Evolutionary conservation across 2,888 invertebrate species (phyloP), one percentile per base, ranked within the genome.

Genomic region (Cybosia mesomella): DNA sequence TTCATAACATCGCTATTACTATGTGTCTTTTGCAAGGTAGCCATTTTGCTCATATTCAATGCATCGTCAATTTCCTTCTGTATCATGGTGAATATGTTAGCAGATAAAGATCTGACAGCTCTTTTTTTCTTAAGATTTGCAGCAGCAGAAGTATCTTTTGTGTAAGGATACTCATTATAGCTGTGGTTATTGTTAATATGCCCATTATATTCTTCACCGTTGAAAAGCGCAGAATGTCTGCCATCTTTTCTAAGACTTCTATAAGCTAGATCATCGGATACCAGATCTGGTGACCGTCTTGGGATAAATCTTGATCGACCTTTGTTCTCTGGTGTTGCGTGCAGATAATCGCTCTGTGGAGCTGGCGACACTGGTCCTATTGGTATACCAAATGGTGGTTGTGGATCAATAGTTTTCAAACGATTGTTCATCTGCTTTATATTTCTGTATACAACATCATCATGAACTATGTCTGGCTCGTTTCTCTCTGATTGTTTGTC

Each of bases 351-450:
- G 80, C 97, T 97, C 71, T 97, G 96, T 0, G 98, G 96, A 8
- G 98, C 97, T 1, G 97, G 96, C 0, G 97, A 96, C 28, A 98
- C 97, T 15, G 98, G 98, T 2, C 98, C 98, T 53, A 98, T 89
- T 0, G 98, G 98, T 84, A 98, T 98, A 24, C 98, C 98, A 87
- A 98, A 98, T 1, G 97, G 98, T 53, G 98, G 98, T 85, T 98
- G 98, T 21, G 97, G 97, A 65, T 98, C 98, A 4, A 96, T 85
- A 9, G 97, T 96, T 87, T 96, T 97, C 57, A 96, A 90, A 60
- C 96, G 96, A 85, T 96, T 97, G 81, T 98, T 98, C 13, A 97
- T 97, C 86, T 97, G 96, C 83, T 97, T 97, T 71, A 98, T 96
- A 85, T 96, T 98, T 79, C 98, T 96, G 86, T 97, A 98, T 43